A percentile compares a stretch with the other conserved stretches of the same genome.
Conservation (phyloP, 1,140 invertebrate species). For the Homarus americanus region DNA sequence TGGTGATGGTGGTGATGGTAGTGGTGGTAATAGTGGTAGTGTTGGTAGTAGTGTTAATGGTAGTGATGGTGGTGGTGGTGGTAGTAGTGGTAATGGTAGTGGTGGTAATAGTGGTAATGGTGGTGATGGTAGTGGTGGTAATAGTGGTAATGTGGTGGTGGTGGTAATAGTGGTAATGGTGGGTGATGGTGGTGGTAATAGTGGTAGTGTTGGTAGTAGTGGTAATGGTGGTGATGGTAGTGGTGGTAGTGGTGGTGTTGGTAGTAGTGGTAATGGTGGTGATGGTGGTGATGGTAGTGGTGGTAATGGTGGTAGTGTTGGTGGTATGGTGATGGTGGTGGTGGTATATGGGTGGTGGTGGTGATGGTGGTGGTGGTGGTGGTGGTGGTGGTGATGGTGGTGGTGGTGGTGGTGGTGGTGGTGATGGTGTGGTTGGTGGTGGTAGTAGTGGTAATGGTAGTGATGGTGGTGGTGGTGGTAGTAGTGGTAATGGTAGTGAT, state of each 20-base stretch:
- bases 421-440: not conserved
- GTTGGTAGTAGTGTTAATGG: not conserved
- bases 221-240: not conserved
- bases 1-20: not conserved
- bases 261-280: not conserved
- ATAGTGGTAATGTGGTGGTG: not conserved
- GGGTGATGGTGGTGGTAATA: not conserved
- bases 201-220: not conserved
- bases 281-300: not conserved
- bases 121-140: not conserved
- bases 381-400: not conserved
- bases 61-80: not conserved
- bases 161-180: not conserved
- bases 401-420: not conserved
- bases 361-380: not conserved
- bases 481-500: not conserved
- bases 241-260: not conserved
- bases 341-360: not conserved
- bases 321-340: not conserved
- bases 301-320: not conserved
- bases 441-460: not conserved
- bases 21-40: not conserved
- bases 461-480: not conserved
- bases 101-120: not conserved
- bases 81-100: not conserved